These are phyloP conservation scores for Theonella swinhoei DNA, from an alignment of 37 sponge, comb jelly and placozoan genomes.

Conservation along the genomic window DNA sequence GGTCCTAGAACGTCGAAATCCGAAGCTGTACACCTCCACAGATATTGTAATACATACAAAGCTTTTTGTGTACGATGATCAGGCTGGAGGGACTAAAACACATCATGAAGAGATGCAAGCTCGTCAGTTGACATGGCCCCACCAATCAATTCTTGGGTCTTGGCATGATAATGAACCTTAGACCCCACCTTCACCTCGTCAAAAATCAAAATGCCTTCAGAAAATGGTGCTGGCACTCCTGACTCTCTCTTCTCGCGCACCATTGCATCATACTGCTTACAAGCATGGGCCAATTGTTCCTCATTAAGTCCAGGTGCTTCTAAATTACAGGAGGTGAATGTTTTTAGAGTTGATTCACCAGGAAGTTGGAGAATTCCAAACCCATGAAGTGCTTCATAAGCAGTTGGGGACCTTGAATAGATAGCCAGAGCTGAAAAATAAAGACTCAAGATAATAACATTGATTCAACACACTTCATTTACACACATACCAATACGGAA, in stretches of 20 bases:
- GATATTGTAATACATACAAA: conserved; percentile 7
- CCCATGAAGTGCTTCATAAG: conserved; percentile 8
- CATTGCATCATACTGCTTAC: neutral
- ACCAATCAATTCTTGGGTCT: neutral
- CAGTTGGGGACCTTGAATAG: conserved; percentile 11
- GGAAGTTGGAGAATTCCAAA: conserved; percentile 12
- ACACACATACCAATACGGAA: neutral
- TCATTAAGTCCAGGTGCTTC: neutral
- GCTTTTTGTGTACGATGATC: neutral
- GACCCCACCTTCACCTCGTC: conserved; percentile 13
- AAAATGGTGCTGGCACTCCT: neutral
- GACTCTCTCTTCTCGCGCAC: neutral
- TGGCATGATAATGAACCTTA: neutral
- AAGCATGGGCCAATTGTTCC: neutral
- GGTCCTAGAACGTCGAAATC: conserved; percentile 12
- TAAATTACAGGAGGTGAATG: neutral
- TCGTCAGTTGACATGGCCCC: conserved; percentile 13
- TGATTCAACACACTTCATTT: neutral
- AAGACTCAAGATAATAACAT: neutral
- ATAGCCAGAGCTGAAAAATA: conserved; percentile 32
- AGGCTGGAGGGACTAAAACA: neutral
- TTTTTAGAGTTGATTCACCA: neutral
- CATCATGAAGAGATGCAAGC: neutral
- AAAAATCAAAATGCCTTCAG: neutral
- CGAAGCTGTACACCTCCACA: conserved; percentile 5